Evolutionary conservation across 2,797 vertebrate genomes (phyloP), one percentile per base, ranked within the genome.

Genomic region (Lates japonicus): DNA sequence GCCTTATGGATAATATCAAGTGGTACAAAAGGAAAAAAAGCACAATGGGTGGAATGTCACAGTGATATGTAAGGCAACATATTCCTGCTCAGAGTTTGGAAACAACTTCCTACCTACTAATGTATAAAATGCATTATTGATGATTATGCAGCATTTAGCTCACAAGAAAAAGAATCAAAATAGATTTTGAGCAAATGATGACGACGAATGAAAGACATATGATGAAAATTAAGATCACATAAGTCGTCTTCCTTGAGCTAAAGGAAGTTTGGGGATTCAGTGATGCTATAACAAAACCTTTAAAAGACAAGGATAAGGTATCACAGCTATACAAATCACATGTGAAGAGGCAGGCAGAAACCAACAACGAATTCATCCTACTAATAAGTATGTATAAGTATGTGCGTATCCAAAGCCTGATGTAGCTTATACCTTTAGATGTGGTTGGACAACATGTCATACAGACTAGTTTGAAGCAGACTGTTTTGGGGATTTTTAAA

Each of bases 31-130:
- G 9, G 39, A 44, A 33, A 17, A 73, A 22, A 19, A 14, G 12
- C 42, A 20, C 19, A 41, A 70, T 62, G 52, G 22, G 9, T 9
- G 55, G 16, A 35, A 60, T 42, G 58, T 82, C 81, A 72, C 55
- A 70, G 79, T 67, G 67, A 82, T 37, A 62, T 67, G 60, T 76
- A 76, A 85, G 80, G 78, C 81, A 79, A 49, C 71, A 31, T 9
- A 72, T 55, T 42, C 60, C 25, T 59, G 55, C 33, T 42, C 41
- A 42, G 41, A 42, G 41, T 42, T 42, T 42, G 41, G 41, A 31
- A 64, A 70, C 9, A 66, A 62, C 33, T 12, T 72, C 37, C 17
- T 13, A 49, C 31, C 20, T 61, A 58, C 16, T 62, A 70, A 62
- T 49, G 33, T 42, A 35, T 68, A 14, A 63, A 70, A 76, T 69